Evolutionary conservation across 2,888 invertebrate species (phyloP).

Genomic region (Stenichneumon culpator): DNA sequence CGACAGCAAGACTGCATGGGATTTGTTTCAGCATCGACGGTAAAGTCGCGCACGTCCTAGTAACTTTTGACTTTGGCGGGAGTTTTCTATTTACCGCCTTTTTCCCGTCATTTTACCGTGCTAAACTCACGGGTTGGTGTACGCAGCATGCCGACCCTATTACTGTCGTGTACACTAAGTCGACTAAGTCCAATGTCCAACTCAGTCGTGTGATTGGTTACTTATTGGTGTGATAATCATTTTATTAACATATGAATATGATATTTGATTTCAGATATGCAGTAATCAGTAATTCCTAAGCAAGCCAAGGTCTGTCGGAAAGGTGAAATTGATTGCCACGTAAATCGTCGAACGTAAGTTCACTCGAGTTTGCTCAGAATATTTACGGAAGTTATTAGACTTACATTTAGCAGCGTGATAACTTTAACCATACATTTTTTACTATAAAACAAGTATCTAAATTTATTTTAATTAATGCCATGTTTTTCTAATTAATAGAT

Average conservation of each 20-base stretch:
- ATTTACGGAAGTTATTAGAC: neutral
- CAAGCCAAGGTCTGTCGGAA: neutral
- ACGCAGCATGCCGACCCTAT: too few relatives aligned
- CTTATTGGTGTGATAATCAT: neutral
- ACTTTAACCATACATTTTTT: neutral
- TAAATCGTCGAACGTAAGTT: neutral
- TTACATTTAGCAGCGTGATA: neutral
- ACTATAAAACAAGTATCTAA: neutral
- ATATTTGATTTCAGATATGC: neutral
- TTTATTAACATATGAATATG: neutral
- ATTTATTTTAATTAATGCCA: neutral
- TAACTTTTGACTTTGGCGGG: too few relatives aligned
- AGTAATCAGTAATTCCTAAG: neutral
- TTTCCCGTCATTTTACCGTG: too few relatives aligned
- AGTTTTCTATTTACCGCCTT: too few relatives aligned
- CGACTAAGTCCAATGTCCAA: neutral
- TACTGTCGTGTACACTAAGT: too few relatives aligned
- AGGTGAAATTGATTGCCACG: neutral
- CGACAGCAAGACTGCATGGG: too few relatives aligned
- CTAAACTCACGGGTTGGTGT: too few relatives aligned
- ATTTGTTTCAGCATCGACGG: too few relatives aligned
- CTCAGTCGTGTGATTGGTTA: neutral
- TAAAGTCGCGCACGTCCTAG: too few relatives aligned
- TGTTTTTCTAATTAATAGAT: slow-evolving; percentile 39
- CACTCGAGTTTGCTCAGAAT: neutral